Evolutionary conservation across 2,797 vertebrate genomes (phyloP).

Genomic region (Trachops cirrhosus): DNA sequence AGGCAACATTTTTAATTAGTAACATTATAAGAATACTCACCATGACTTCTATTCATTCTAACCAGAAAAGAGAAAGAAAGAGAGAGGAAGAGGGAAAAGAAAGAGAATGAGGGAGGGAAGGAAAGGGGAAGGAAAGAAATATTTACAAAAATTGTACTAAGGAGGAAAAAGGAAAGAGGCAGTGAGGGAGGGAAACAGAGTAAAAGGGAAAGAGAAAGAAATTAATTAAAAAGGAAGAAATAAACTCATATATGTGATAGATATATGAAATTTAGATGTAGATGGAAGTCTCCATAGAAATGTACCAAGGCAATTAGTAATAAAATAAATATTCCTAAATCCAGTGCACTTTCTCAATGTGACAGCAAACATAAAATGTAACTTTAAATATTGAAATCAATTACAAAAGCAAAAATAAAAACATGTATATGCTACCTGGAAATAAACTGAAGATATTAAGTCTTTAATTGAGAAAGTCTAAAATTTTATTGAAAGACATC

Average conservation of each 20-base stretch:
- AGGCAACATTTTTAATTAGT: neutral
- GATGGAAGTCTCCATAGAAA: neutral
- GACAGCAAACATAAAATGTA: neutral
- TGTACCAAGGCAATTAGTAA: neutral
- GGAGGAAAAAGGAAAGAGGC: neutral
- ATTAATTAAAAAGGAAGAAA: neutral
- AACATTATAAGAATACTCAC: neutral
- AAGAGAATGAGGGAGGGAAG: neutral
- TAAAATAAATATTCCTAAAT: neutral
- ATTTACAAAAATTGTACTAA: neutral
- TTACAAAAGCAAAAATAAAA: neutral
- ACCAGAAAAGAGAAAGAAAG: neutral
- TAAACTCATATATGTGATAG: neutral
- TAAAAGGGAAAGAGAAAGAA: neutral
- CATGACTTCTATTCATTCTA: neutral
- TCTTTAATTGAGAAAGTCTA: neutral
- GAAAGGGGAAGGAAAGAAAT: neutral
- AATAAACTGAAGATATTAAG: conserved; percentile 26
- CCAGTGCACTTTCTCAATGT: neutral
- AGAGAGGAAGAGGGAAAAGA: neutral
- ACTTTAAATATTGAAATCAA: neutral
- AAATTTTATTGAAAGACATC: neutral
- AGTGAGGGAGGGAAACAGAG: neutral
- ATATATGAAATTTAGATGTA: neutral
- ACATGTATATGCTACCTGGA: neutral